A percentile compares a stretch with the other conserved stretches of the same genome.
Conservation (phyloP, 2,797 vertebrate species). For the Liasis olivaceus region DNA sequence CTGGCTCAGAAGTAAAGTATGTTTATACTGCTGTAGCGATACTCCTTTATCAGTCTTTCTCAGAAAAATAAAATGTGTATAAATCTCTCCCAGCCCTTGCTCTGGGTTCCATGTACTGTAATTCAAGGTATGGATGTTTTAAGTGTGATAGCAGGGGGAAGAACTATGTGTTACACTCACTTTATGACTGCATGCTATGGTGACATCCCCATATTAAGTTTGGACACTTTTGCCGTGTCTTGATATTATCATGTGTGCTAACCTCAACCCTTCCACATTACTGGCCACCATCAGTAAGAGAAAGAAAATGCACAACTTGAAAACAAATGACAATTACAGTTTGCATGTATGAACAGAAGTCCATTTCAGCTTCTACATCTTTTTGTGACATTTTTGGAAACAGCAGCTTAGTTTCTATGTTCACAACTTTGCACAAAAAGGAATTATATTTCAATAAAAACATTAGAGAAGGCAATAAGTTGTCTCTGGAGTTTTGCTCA, state of each 20-base stretch:
- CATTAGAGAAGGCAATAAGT: background rate
- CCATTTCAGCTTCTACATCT: background rate
- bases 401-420: background rate
- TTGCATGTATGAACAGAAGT: background rate
- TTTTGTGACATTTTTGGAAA: background rate
- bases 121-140: background rate
- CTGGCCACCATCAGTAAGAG: background rate
- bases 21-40: background rate
- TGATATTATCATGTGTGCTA: background rate
- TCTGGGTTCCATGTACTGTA: background rate
- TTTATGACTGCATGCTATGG: background rate
- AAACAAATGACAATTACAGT: background rate
- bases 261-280: background rate
- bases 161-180: background rate
- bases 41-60: conserved; percentile 13
- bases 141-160: background rate
- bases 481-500: background rate
- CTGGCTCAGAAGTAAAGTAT: conserved; percentile 11
- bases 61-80: background rate
- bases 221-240: background rate
- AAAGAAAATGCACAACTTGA: background rate
- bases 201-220: no score
- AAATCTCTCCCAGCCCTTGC: background rate
- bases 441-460: background rate
- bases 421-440: background rate